Evolutionary conservation across 1,140 invertebrate genomes (phyloP).

Genomic region (Ylistrum balloti): DNA sequence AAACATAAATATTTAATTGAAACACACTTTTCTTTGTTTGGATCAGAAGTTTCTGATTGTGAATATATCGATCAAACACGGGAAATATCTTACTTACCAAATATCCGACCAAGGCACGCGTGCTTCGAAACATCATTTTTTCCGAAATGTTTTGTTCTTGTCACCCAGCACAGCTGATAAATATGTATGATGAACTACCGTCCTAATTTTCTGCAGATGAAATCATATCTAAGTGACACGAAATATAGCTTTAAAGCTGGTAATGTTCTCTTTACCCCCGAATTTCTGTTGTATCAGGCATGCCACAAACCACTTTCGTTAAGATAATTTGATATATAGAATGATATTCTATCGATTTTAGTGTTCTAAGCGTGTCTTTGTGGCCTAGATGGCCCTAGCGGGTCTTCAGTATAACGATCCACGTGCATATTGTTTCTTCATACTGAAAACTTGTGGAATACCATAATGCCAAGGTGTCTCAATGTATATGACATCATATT

Average conservation of each 20-base stretch:
- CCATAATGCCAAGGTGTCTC: too few relatives aligned
- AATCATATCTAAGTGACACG: neutral
- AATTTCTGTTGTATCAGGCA: neutral
- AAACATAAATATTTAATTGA: too few relatives aligned
- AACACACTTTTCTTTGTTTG: too few relatives aligned
- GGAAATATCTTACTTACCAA: too few relatives aligned
- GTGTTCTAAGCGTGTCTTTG: neutral
- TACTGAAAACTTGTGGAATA: too few relatives aligned
- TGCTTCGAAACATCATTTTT: neutral
- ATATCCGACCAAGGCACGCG: too few relatives aligned
- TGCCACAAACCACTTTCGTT: neutral
- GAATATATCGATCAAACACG: too few relatives aligned
- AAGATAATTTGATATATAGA: neutral
- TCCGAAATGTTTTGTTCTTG: neutral
- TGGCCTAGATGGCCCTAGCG: neutral
- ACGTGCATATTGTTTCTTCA: neutral
- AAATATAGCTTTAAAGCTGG: neutral
- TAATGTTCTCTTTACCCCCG: neutral
- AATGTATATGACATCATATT: too few relatives aligned
- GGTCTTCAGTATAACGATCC: neutral
- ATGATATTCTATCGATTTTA: neutral
- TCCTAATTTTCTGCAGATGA: neutral
- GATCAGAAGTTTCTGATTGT: too few relatives aligned
- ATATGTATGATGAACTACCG: neutral
- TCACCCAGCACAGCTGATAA: neutral